These are phyloP conservation scores for Ailurus styani DNA, from an alignment of 2,113 vertebrate species.

Conservation along the genomic window DNA sequence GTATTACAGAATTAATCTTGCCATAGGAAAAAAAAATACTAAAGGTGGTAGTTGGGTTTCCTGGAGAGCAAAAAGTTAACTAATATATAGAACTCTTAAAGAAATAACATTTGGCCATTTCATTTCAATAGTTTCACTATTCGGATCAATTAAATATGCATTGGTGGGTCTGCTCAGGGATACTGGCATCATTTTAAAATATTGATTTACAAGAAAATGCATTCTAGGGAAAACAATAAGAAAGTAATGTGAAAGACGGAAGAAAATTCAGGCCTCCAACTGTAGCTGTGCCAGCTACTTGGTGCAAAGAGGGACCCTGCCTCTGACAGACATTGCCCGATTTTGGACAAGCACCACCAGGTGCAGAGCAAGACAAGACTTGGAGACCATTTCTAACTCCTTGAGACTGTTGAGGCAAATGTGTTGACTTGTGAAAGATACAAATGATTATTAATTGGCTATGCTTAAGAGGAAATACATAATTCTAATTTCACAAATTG, in stretches of 20 bases:
- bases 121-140: background rate
- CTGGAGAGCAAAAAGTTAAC: background rate
- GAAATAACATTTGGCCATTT: background rate
- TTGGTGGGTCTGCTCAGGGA: background rate
- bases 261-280: background rate
- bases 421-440: background rate
- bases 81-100: background rate
- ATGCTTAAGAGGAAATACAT: background rate
- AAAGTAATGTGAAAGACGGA: background rate
- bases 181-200: background rate
- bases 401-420: background rate
- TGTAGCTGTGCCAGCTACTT: background rate
- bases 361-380: background rate
- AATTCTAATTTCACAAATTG: constrained; percentile 3
- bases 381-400: background rate
- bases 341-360: background rate
- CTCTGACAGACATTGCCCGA: background rate
- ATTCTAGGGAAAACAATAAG: background rate
- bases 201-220: background rate
- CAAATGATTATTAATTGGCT: background rate
- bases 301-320: background rate
- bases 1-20: background rate
- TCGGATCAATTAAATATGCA: background rate
- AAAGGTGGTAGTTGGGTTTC: background rate
- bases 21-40: background rate